These are phyloP conservation scores for Neoarius graeffei DNA, from an alignment of 2,113 vertebrate genomes.

Conservation along the genomic window DNA sequence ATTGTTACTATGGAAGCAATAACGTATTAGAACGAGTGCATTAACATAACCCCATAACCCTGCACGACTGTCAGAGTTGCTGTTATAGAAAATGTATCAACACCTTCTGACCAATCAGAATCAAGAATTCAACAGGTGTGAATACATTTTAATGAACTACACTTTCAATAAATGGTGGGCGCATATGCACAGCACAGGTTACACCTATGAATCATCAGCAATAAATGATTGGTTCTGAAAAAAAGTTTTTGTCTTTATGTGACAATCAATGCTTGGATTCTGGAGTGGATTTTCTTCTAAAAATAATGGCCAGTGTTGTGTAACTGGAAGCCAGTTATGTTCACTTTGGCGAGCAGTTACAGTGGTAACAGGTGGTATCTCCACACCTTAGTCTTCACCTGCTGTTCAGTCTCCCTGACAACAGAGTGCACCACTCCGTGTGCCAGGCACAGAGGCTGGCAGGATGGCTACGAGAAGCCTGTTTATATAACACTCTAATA, in stretches of 20 bases:
- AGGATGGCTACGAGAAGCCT: not conserved
- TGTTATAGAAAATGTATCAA: not conserved
- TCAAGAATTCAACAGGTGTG: not conserved
- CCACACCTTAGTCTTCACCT: slow-evolving; percentile 45
- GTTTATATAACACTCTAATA: slow-evolving; percentile 5
- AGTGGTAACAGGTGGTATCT: slow-evolving; percentile 49
- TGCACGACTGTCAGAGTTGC: not conserved
- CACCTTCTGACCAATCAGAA: not conserved
- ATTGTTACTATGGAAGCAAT: not conserved
- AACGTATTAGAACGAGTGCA: not conserved
- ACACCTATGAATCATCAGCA: not conserved
- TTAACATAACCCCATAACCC: not conserved
- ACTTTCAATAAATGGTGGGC: too few species aligned
- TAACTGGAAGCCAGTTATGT: not conserved
- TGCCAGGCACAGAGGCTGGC: slow-evolving; percentile 32
- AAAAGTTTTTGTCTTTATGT: not conserved
- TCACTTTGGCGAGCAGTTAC: slow-evolving; percentile 27
- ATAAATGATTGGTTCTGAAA: not conserved
- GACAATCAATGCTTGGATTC: not conserved
- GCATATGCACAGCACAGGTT: not conserved
- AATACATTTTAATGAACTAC: not conserved
- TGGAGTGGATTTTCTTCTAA: slow-evolving; percentile 12
- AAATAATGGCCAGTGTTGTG: not conserved
- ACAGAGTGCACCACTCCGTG: slow-evolving; percentile 16
- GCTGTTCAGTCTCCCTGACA: slow-evolving; percentile 39